phyloP scores from a whole-genome alignment of 1,140 invertebrate species.

The Onthophagus taurus region DNA sequence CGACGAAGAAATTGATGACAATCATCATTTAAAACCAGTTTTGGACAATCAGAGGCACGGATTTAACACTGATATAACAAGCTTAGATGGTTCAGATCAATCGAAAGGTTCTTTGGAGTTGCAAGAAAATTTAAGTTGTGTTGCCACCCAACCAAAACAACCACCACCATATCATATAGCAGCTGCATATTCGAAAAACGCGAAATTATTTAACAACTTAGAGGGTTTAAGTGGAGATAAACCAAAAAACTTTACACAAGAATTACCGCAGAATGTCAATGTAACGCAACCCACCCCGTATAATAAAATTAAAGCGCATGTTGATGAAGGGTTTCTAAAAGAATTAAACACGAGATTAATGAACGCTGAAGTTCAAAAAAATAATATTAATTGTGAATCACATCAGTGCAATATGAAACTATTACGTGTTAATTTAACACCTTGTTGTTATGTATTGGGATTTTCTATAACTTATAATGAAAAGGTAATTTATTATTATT shows the following conservation, averaged over 20 bases:
- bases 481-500: conserved; percentile 15
- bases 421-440: conserved; percentile 13
- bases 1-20: conserved; percentile 10
- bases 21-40: neutral
- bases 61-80: conserved; percentile 7
- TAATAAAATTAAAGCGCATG: conserved; percentile 1
- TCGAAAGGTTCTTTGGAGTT: conserved; percentile 8
- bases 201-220: conserved; percentile 33
- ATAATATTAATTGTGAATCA: conserved; percentile 3
- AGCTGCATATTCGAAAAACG: conserved; percentile 56
- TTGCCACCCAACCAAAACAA: conserved; percentile 24
- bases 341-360: conserved; percentile 5
- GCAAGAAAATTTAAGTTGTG: conserved; percentile 9
- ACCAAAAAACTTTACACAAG: conserved; percentile 35
- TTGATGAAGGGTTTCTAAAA: conserved; percentile 6
- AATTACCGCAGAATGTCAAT: conserved; percentile 31
- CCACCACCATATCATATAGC: conserved; percentile 63
- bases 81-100: conserved; percentile 7
- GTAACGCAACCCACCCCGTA: conserved; percentile 16
- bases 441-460: conserved; percentile 23
- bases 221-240: conserved; percentile 23
- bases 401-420: conserved; percentile 1
- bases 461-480: conserved; percentile 24
- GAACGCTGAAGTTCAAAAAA: conserved; percentile 3
- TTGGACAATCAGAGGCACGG: conserved; percentile 1